phyloP scores from a whole-genome alignment of 1,140 invertebrate species.

The Monomorium pharaonis region DNA sequence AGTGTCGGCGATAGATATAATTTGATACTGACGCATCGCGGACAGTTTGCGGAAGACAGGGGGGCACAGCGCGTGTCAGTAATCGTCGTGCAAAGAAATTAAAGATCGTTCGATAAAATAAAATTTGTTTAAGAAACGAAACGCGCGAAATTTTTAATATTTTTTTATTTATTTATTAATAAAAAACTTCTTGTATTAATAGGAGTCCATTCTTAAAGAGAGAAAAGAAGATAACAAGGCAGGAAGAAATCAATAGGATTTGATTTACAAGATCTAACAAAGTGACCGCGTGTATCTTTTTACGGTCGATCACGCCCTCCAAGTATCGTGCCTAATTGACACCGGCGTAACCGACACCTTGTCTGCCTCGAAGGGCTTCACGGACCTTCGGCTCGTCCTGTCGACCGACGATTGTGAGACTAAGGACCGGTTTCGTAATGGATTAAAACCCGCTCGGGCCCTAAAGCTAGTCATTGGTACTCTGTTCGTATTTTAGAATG shows the following conservation, averaged over 20 bases:
- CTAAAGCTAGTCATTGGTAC: constrained; percentile 41
- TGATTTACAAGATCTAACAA: constrained; percentile 73
- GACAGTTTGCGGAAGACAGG: constrained; percentile 1
- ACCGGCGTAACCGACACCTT: constrained; percentile 70
- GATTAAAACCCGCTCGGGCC: constrained; percentile 57
- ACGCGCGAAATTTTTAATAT: not conserved
- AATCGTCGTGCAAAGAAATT: not conserved
- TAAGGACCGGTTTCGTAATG: constrained; percentile 73
- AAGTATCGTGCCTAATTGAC: constrained; percentile 67
- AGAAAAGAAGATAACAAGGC: not conserved
- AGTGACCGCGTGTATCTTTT: constrained; percentile 69
- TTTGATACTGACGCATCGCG: constrained; percentile 11
- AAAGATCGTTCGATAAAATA: not conserved
- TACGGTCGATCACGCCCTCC: constrained; percentile 71
- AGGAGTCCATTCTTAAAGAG: not conserved
- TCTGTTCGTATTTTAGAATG: not conserved
- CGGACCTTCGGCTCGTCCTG: constrained; percentile 60
- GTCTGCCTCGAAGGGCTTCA: constrained; percentile 59
- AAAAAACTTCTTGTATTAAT: not conserved
- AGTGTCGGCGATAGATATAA: constrained; percentile 20
- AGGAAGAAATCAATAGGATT: constrained; percentile 68
- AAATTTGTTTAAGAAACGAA: not conserved
- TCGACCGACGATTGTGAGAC: constrained; percentile 58
- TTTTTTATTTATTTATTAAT: too few species aligned
- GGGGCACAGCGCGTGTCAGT: not conserved